These are phyloP conservation scores for Caenorhabditis inopinata DNA, from an alignment of 1,140 invertebrate genomes.

Conservation along the genomic window DNA sequence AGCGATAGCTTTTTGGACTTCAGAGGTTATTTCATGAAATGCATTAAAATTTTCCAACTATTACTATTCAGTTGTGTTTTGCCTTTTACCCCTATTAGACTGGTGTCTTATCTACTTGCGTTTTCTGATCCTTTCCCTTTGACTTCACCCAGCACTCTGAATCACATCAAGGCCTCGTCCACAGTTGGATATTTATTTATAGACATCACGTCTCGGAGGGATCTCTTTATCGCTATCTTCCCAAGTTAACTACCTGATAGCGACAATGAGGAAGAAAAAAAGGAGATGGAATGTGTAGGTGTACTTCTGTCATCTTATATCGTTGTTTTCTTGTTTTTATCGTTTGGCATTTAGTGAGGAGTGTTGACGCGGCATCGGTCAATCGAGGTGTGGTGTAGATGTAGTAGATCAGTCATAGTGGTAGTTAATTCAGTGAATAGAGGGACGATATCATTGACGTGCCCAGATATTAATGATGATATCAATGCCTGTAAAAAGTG, in stretches of 20 bases:
- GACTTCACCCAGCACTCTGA: not conserved
- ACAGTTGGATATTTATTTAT: constrained; percentile 28
- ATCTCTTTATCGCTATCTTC: not conserved
- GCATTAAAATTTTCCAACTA: not conserved
- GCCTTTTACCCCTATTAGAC: too few species aligned
- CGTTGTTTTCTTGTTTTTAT: not conserved
- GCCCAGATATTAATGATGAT: not conserved
- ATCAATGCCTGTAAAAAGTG: not conserved
- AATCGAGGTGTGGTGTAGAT: constrained; percentile 10
- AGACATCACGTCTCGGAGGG: not conserved
- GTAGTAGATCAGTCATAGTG: not conserved
- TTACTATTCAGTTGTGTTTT: not conserved
- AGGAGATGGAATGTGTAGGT: constrained; percentile 25
- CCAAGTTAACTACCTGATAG: constrained; percentile 13
- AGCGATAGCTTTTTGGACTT: too few species aligned
- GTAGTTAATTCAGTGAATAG: not conserved
- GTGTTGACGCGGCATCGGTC: constrained; percentile 16
- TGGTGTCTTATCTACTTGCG: not conserved
- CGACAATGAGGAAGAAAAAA: constrained; percentile 30
- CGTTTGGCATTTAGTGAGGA: not conserved
- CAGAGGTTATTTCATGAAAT: too few species aligned
- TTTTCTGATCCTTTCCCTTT: constrained; percentile 16
- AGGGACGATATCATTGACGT: not conserved
- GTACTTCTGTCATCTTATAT: constrained; percentile 7
- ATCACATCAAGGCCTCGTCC: not conserved